A percentile compares a stretch with the other conserved stretches of the same genome.
phyloP scores from a whole-genome alignment of 2,113 vertebrate genomes.

The Pelecanus crispus region DNA sequence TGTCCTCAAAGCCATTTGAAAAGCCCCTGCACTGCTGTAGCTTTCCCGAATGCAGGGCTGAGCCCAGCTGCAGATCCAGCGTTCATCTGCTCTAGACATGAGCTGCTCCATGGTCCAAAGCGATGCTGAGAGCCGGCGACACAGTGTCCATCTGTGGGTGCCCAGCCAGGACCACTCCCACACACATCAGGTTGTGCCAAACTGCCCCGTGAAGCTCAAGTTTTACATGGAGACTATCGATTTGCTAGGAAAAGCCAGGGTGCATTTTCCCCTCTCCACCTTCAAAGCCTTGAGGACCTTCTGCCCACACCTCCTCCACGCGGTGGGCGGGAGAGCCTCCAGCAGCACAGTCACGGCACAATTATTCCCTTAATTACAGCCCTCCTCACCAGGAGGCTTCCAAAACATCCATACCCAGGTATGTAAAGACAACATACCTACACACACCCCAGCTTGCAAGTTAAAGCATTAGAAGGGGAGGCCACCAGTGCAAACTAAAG shows the following conservation, averaged over 20 bases:
- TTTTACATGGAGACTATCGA: background rate
- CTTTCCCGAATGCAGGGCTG: background rate
- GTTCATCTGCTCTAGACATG: background rate
- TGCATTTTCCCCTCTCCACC: background rate
- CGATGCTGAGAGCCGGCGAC: accelerated
- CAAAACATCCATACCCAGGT: background rate
- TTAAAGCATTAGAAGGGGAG: background rate
- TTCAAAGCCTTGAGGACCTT: background rate
- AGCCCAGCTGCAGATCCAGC: background rate
- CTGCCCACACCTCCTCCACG: background rate
- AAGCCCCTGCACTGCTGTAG: background rate
- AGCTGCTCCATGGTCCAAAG: background rate
- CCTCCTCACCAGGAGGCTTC: background rate
- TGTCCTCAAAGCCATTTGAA: background rate
- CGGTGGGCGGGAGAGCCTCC: background rate
- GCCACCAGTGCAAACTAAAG: background rate
- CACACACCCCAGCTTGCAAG: background rate
- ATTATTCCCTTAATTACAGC: background rate
- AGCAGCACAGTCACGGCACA: accelerated
- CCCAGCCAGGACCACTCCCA: background rate
- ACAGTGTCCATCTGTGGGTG: accelerated
- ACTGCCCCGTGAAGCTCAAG: background rate
- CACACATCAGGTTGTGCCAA: background rate
- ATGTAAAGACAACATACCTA: background rate
- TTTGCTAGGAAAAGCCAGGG: background rate